These are phyloP conservation scores for Lota lota DNA, from an alignment of 2,113 vertebrate genomes.

Conservation along the genomic window DNA sequence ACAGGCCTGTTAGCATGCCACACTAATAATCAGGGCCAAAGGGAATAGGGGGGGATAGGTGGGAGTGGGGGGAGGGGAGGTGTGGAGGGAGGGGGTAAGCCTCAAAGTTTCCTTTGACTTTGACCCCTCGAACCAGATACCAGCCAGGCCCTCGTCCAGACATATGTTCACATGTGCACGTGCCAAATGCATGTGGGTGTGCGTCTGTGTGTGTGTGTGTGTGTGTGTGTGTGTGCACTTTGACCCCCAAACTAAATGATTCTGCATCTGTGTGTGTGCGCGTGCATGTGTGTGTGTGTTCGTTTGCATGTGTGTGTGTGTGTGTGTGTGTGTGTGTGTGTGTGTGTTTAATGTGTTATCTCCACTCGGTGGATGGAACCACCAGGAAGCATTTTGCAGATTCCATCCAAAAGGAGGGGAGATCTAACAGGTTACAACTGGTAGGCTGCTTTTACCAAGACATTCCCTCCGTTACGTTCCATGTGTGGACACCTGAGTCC, in stretches of 20 bases:
- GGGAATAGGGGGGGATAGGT: slow-evolving; percentile 19
- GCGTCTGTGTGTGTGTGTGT: background rate
- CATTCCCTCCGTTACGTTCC: background rate
- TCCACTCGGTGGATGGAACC: slow-evolving; percentile 9
- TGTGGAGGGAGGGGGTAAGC: background rate
- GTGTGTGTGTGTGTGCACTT: background rate
- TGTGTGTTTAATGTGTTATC: background rate
- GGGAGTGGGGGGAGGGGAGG: background rate
- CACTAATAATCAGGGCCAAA: slow-evolving; percentile 65
- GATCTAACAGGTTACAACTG: slow-evolving; percentile 4
- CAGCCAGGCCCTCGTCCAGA: slow-evolving; percentile 10
- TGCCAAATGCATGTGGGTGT: background rate
- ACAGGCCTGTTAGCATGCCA: slow-evolving; percentile 66
- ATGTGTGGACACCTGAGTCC: background rate
- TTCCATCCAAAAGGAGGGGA: slow-evolving; percentile 10
- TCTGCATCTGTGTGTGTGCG: background rate
- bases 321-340: slow-evolving; percentile 3
- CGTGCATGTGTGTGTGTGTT: background rate
- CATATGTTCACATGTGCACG: background rate
- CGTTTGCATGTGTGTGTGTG: background rate
- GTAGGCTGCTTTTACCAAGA: slow-evolving; percentile 17
- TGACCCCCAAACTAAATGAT: background rate
- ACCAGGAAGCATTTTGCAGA: slow-evolving; percentile 22
- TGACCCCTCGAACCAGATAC: slow-evolving; percentile 35
- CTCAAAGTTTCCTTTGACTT: slow-evolving; percentile 46